These are phyloP conservation scores for Neolamprologus longior DNA, from an alignment of 2,113 vertebrate species.

Conservation along the genomic window DNA sequence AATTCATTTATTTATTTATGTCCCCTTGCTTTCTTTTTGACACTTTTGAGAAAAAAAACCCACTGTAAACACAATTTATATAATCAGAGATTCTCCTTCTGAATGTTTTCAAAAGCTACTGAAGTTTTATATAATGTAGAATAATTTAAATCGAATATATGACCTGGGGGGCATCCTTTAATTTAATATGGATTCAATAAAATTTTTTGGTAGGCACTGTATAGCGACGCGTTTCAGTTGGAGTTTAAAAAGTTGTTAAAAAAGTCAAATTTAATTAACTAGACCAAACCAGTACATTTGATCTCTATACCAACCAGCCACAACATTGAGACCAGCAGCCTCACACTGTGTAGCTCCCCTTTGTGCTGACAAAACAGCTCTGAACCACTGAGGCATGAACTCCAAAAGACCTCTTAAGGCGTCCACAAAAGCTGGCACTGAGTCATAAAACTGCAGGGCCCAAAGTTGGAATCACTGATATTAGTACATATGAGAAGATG, in stretches of 20 bases:
- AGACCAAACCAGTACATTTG: neutral
- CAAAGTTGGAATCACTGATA: neutral
- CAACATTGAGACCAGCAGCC: neutral
- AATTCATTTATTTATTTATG: neutral
- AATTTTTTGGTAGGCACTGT: rapidly evolving
- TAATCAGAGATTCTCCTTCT: neutral
- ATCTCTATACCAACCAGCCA: neutral
- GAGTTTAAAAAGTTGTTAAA: neutral
- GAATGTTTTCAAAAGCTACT: neutral
- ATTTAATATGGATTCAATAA: neutral
- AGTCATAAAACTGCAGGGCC: neutral
- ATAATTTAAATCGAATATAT: neutral
- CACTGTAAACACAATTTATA: neutral
- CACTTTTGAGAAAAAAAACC: rapidly evolving
- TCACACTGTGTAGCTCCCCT: neutral
- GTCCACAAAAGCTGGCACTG: neutral
- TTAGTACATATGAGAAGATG: neutral
- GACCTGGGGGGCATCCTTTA: rapidly evolving
- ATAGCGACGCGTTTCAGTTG: neutral
- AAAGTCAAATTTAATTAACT: neutral
- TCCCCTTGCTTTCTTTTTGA: neutral
- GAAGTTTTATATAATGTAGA: neutral
- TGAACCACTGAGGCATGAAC: neutral
- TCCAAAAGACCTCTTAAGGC: neutral
- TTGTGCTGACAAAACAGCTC: neutral